A percentile compares a stretch with the other conserved stretches of the same genome.
These are phyloP conservation scores for Spatulosminthurus flaviceps DNA, from an alignment of 2,888 invertebrate genomes.

Conservation along the genomic window DNA sequence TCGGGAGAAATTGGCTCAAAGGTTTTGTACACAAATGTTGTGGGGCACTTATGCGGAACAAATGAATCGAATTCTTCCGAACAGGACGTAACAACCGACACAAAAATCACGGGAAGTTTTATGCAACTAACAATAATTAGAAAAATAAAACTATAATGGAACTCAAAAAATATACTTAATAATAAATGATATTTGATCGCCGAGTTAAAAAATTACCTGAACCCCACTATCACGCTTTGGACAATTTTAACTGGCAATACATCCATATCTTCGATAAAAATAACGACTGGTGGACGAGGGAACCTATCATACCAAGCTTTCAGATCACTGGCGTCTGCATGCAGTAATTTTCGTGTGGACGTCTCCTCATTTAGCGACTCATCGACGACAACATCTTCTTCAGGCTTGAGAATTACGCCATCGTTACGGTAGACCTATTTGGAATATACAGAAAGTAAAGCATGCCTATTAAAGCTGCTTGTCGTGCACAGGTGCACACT, in stretches of 20 bases:
- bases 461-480: no score
- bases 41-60: conserved; percentile 51
- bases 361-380: background rate
- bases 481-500: no score
- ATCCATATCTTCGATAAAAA: conserved; percentile 59
- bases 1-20: conserved; percentile 50
- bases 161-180: background rate
- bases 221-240: conserved; percentile 52
- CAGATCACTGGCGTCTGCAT: conserved; percentile 36
- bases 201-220: conserved; percentile 47
- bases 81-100: conserved; percentile 53
- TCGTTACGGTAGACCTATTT: no score
- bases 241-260: conserved; percentile 51
- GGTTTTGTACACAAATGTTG: conserved; percentile 51
- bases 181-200: background rate
- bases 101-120: conserved; percentile 51
- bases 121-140: no score
- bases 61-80: conserved; percentile 47
- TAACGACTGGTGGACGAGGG: conserved; percentile 40
- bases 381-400: no score
- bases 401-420: no score
- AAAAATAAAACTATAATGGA: no score
- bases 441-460: no score
- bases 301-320: conserved; percentile 23
- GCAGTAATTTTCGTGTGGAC: background rate